Base-by-base conservation (phyloP, 2,797 vertebrate species). In the Cetoscarus ocellatus region DNA sequence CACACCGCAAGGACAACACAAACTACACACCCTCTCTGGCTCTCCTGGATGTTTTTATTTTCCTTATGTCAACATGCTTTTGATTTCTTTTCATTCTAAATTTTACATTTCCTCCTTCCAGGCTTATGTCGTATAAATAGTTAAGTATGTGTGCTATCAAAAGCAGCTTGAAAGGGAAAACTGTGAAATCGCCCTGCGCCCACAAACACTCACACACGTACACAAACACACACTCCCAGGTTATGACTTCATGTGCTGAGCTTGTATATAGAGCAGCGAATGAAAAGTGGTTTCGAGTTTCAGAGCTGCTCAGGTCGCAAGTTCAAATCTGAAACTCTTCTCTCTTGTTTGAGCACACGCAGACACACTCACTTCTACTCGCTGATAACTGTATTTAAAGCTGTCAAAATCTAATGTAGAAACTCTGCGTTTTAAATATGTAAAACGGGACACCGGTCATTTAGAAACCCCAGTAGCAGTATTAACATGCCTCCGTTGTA, bases 101-200 rank as follows among this genome's bases (percentile, higher is more conserved):
- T 83, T 66, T 79, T 78, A 69, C 65, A 87, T 82, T 43, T 79
- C 63, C 75, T 77, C 67, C 69, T 71, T 83, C 63, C 58, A 51
- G 73, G 70, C 61, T 50, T 77, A 38, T 82, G 75, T 74, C 7
- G 7, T 67, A 86, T 90, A 42, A 85, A 88, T 86, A 65, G 49
- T 84, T 87, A 82, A 87, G 67, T 15, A 44, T 80, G 61, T 82
- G 79, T 70, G 78, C 87, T 82, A 88, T 88, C 88, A 88, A 83
- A 88, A 61, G 77, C 72, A 57, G 47, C 79, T 79, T 74, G 43
- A 67, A n/a, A 81, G 61, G 54, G 62, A 82, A 86, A 90, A 79
- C 82, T 84, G 82, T 88, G 84, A 88, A 88, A 77, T 61, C 10
- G 3, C 38, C 39, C 19, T 13, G 18, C 48, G 7, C 66, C 6